Evolutionary conservation across 1,140 invertebrate species (phyloP).

Genomic region (Cydia fagiglandana): DNA sequence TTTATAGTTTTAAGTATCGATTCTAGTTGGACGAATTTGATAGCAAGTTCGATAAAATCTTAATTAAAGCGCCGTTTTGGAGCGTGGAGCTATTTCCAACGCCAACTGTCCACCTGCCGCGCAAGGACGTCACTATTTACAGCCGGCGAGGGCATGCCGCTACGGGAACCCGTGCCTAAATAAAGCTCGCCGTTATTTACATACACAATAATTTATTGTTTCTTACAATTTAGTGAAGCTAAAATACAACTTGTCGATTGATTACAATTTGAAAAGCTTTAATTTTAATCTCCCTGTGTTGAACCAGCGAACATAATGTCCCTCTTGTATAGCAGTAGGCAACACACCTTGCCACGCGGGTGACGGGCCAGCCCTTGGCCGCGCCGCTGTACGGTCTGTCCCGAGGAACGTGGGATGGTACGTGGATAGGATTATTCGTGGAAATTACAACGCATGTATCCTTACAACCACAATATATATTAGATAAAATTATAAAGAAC

Average conservation of each 20-base stretch:
- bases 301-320: slow-evolving; percentile 71
- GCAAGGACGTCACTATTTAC: slow-evolving; percentile 31
- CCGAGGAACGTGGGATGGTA: slow-evolving; percentile 56
- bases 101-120: slow-evolving; percentile 27
- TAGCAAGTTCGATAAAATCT: slow-evolving; percentile 15
- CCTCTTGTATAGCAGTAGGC: slow-evolving; percentile 61
- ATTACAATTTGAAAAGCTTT: slow-evolving; percentile 77
- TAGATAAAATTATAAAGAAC: slow-evolving; percentile 80
- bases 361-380: slow-evolving; percentile 40
- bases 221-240: slow-evolving; percentile 79
- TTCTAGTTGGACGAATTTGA: neutral
- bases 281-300: slow-evolving; percentile 69
- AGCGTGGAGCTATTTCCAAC: slow-evolving; percentile 23
- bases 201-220: slow-evolving; percentile 80
- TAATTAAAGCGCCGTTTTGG: slow-evolving; percentile 13
- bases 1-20: neutral
- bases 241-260: slow-evolving; percentile 76
- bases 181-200: slow-evolving; percentile 77
- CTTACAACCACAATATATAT: slow-evolving; percentile 81
- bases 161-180: slow-evolving; percentile 64
- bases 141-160: slow-evolving; percentile 28
- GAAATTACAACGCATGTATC: slow-evolving; percentile 80
- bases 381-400: slow-evolving; percentile 44
- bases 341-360: slow-evolving; percentile 71
- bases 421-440: slow-evolving; percentile 59